Conservation (phyloP, 64 coral and sea anemone genomes). For the Stichodactyla helianthus region DNA sequence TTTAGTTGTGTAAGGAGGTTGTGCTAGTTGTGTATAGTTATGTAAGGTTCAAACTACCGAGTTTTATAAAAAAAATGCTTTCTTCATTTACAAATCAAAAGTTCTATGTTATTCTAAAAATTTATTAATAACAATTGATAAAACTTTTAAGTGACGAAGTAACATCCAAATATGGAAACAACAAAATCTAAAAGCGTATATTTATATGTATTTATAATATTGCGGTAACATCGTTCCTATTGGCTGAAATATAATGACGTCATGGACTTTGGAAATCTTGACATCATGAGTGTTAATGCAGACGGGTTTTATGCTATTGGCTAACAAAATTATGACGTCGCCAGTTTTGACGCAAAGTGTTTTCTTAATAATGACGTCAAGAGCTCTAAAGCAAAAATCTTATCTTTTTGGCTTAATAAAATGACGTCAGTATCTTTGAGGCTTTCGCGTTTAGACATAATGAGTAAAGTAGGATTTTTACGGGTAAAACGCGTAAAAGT, state of each 20-base stretch:
- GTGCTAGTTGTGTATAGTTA: too few species aligned
- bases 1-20: too few species aligned
- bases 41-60: too few species aligned
- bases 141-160: not conserved
- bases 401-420: not conserved
- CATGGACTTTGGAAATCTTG: not conserved
- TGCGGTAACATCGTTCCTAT: not conserved
- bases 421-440: not conserved
- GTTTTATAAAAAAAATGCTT: not conserved
- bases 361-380: not conserved
- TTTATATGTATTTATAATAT: constrained; percentile 20
- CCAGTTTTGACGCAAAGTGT: not conserved
- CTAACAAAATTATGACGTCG: not conserved
- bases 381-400: not conserved
- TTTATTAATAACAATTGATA: constrained; percentile 3
- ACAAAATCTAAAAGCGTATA: not conserved
- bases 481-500: too few species aligned
- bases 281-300: not conserved
- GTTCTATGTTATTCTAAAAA: not conserved
- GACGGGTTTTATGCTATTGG: not conserved
- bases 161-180: not conserved
- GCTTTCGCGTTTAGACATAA: too few species aligned
- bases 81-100: not conserved
- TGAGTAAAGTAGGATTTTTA: too few species aligned
- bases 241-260: not conserved